Evolutionary conservation across 2,888 invertebrate genomes (phyloP), one percentile per base, ranked within the genome.

Genomic region (Erpobdella octoculata): DNA sequence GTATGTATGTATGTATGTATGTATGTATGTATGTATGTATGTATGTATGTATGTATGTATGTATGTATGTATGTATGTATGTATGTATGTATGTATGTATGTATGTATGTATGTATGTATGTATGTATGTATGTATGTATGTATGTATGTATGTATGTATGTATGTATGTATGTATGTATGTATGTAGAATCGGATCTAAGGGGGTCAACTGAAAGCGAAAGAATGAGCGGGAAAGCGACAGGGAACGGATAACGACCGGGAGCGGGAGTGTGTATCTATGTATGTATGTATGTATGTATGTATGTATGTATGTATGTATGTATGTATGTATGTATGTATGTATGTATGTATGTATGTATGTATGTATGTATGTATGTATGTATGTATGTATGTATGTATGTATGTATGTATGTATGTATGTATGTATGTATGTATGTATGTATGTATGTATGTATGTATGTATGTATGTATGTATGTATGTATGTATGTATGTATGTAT

Each of bases 1-100:
- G n/a, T n/a, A n/a, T n/a, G n/a, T n/a, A 64, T 35, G 35, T 46
- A 67, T 33, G 25, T 67, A 67, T 33, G 46, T 46, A 67, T 28
- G 8, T 67, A 67, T 6, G 25, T 28, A 71, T 36, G 25, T 38
- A 68, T 25, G 35, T 67, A n/a, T 41, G 46, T 41, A n/a, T 41
- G 46, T 41, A n/a, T 41, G 46, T 41, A n/a, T 41, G 46, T 41
- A n/a, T 41, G 46, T 41, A n/a, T 41, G 12, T 41, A n/a, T 41
- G 46, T 41, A n/a, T 41, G n/a, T n/a, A n/a, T 41, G 46, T n/a
- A n/a, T 41, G 46, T 15, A 41, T 41, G n/a, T 15, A 15, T 15
- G 12, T n/a, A 15, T 41, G 46, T 15, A 41, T 41, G n/a, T n/a
- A 15, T 41, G n/a, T n/a, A n/a, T 41, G 46, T 41, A n/a, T 41